Percentiles rank a stretch among this genome's conserved stretches.
These are phyloP conservation scores for Protonemura montana DNA, from an alignment of 2,888 invertebrate genomes.

Conservation along the genomic window DNA sequence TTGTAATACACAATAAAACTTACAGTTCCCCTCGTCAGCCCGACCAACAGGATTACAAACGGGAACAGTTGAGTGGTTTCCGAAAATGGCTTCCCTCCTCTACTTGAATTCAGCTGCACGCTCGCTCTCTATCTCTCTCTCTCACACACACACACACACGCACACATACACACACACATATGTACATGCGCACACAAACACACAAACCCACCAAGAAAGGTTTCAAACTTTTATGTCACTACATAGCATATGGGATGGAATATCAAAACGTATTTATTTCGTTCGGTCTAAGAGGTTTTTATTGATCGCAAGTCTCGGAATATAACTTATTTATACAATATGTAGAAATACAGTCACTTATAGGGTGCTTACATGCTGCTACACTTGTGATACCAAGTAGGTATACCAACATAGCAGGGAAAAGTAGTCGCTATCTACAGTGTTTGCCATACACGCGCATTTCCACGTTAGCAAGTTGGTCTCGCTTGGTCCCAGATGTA, in stretches of 20 bases:
- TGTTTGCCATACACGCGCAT: no score
- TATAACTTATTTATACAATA: conserved; percentile 21
- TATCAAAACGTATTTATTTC: conserved; percentile 36
- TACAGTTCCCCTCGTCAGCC: neutral
- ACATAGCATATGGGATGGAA: conserved; percentile 16
- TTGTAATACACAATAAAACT: conserved; percentile 32
- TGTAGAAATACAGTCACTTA: conserved; percentile 30
- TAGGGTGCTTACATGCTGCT: neutral
- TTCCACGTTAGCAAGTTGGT: no score
- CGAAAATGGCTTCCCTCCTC: conserved; percentile 40
- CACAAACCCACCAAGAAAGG: conserved; percentile 2
- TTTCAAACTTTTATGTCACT: conserved; percentile 20
- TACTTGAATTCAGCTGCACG: conserved; percentile 12
- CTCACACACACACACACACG: conserved; percentile 14
- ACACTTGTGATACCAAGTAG: no score
- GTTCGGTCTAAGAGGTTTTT: neutral
- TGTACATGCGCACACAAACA: neutral
- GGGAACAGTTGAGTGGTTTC: conserved; percentile 44
- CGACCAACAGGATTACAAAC: conserved; percentile 37
- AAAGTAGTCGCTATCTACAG: no score
- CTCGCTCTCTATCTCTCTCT: conserved; percentile 29
- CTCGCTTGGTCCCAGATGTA: neutral
- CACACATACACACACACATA: neutral
- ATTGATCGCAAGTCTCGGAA: neutral
- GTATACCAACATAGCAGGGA: no score